Evolutionary conservation across 2,888 invertebrate species (phyloP), one percentile per base, ranked within the genome.

Genomic region (Agapetus fuscipes): DNA sequence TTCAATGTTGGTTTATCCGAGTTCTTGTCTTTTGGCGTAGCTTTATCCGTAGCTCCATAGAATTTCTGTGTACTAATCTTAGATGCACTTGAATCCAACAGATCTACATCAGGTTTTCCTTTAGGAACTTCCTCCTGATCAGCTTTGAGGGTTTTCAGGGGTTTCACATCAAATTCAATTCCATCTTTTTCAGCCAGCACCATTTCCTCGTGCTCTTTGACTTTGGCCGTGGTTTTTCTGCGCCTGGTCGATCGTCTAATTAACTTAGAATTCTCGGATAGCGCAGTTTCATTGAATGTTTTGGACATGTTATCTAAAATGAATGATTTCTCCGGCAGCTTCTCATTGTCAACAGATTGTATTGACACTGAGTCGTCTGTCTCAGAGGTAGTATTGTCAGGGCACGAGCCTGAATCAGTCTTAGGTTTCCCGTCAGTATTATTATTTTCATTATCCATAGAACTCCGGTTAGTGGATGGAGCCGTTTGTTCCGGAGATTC

Each of bases 251-350:
- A 70, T 49, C 64, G 61, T 37, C 68, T 60, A 37, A 71, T 68
- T 51, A 27, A 34, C 29, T 44, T 44, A 7, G 36, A 20, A 28
- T 39, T 48, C 9, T 68, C 69, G 13, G 65, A 60, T 46, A 68
- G 55, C 44, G 67, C 63, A 47, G 65, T 66, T 35, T 70, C 65
- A 54, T 70, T 70, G 57, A 70, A 70, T 54, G 66, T 67, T 59
- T 62, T 67, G 41, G 70, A 70, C 70, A 70, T 70, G 56, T 69
- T 66, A 56, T 61, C 66, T 56, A 70, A 58, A 60, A 70, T 70
- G 59, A 64, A 64, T 60, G 56, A 53, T 62, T 73, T 76, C 56
- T 73, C 74, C 54, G 74, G 72, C 54, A 73, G 62, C 53, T 74
- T 74, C 50, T 63, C 56, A 30, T 25, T 42, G 32, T 41, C 36